These are phyloP conservation scores for Eristalis tenax DNA, from an alignment of 2,888 invertebrate species.

Conservation along the genomic window DNA sequence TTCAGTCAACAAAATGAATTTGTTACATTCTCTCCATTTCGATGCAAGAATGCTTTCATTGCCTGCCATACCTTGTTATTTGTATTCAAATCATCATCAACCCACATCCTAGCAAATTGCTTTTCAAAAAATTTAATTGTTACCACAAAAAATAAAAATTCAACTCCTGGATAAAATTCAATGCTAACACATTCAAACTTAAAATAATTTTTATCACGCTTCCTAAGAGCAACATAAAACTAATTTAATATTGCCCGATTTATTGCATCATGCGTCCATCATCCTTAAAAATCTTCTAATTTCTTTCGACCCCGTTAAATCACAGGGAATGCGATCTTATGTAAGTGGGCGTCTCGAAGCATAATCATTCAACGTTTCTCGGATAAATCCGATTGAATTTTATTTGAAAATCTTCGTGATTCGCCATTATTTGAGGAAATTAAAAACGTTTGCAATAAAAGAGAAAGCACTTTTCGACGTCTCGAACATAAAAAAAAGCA, in stretches of 20 bases:
- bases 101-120: neutral
- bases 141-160: neutral
- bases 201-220: neutral
- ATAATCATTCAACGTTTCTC: constrained; percentile 10
- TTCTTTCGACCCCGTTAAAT: neutral
- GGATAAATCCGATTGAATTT: constrained; percentile 1
- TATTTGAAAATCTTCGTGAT: neutral
- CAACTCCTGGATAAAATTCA: neutral
- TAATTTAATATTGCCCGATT: neutral
- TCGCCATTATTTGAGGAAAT: neutral
- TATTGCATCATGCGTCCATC: neutral
- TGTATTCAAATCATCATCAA: too few relatives aligned
- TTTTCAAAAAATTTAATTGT: neutral
- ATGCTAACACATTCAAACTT: neutral
- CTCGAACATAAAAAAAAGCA: constrained; percentile 4
- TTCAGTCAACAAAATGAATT: too few relatives aligned
- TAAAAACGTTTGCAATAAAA: neutral
- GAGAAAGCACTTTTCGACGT: neutral
- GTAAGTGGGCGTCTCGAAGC: neutral
- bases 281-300: neutral
- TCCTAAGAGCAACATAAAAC: neutral
- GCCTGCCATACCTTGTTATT: too few relatives aligned
- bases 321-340: neutral
- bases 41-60: too few relatives aligned
- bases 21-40: too few relatives aligned